These are phyloP conservation scores for Chrysopa pallens DNA, from an alignment of 1,140 invertebrate species.

Conservation along the genomic window DNA sequence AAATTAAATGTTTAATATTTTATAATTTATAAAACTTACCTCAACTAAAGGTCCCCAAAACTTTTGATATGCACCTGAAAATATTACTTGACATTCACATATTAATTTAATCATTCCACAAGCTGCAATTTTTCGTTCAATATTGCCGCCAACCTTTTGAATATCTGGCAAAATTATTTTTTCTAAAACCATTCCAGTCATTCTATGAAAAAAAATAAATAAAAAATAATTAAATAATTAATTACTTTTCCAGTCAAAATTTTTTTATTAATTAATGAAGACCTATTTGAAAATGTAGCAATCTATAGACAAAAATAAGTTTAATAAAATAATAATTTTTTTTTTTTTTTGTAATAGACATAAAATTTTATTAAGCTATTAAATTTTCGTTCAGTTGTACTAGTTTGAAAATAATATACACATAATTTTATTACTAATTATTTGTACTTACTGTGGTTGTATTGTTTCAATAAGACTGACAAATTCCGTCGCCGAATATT, in stretches of 20 bases:
- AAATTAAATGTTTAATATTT: neutral
- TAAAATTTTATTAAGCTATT: too few relatives aligned
- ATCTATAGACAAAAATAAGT: too few relatives aligned
- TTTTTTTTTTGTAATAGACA: too few relatives aligned
- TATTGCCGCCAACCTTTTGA: conserved; percentile 63
- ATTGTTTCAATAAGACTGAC: conserved; percentile 69
- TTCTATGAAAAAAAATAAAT: conserved; percentile 49
- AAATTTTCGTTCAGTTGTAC: too few relatives aligned
- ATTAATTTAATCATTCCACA: conserved; percentile 76
- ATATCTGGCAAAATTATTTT: conserved; percentile 70
- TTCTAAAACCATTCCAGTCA: conserved; percentile 91
- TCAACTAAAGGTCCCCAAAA: conserved; percentile 41
- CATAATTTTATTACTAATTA: too few relatives aligned
- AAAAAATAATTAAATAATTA: too few relatives aligned
- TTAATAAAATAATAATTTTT: too few relatives aligned
- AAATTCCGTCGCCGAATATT: conserved; percentile 52
- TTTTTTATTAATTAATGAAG: too few relatives aligned
- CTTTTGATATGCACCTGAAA: conserved; percentile 40
- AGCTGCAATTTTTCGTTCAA: conserved; percentile 77
- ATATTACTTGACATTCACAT: conserved; percentile 49
- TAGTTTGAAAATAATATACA: too few relatives aligned
- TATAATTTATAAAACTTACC: conserved; percentile 24
- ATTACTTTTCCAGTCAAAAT: too few relatives aligned
- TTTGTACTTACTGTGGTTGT: conserved; percentile 54
- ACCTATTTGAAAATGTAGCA: too few relatives aligned